A percentile compares a stretch with the other conserved stretches of the same genome.
Conservation (phyloP, 2,888 invertebrate genomes). For the Lasioglossum marginatum region DNA sequence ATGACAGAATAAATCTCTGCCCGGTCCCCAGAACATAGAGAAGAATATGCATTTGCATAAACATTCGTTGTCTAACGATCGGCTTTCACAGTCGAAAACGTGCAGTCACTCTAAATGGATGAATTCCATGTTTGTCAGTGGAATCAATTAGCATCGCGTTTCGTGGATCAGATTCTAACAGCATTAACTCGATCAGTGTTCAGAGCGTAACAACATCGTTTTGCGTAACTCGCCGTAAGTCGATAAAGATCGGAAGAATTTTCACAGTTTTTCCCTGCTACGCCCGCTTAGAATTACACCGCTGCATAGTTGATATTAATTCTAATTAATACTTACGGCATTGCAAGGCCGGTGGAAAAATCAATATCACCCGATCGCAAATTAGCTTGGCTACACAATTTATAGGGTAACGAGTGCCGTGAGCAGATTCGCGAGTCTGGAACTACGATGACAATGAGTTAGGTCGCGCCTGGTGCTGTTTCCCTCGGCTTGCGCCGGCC, state of each 20-base stretch:
- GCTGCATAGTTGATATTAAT: background rate
- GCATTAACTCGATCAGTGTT: background rate
- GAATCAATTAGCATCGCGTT: constrained; percentile 7
- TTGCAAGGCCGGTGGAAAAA: background rate
- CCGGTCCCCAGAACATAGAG: background rate
- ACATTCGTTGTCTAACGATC: background rate
- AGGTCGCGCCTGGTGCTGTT: background rate
- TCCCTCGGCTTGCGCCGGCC: background rate
- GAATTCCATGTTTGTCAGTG: background rate
- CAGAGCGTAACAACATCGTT: background rate
- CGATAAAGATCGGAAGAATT: background rate
- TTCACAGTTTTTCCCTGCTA: background rate
- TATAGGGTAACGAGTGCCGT: constrained; percentile 3
- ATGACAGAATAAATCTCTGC: background rate
- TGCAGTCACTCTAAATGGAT: background rate
- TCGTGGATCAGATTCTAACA: background rate
- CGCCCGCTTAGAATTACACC: background rate
- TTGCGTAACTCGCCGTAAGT: background rate
- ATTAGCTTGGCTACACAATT: constrained; percentile 2
- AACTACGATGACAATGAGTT: constrained; percentile 1
- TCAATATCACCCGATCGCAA: background rate
- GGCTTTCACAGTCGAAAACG: background rate
- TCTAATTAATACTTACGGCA: background rate
- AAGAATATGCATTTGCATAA: background rate
- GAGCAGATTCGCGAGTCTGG: background rate